These are phyloP conservation scores for Plebejus melissa DNA, from an alignment of 2,888 invertebrate species.

Conservation along the genomic window DNA sequence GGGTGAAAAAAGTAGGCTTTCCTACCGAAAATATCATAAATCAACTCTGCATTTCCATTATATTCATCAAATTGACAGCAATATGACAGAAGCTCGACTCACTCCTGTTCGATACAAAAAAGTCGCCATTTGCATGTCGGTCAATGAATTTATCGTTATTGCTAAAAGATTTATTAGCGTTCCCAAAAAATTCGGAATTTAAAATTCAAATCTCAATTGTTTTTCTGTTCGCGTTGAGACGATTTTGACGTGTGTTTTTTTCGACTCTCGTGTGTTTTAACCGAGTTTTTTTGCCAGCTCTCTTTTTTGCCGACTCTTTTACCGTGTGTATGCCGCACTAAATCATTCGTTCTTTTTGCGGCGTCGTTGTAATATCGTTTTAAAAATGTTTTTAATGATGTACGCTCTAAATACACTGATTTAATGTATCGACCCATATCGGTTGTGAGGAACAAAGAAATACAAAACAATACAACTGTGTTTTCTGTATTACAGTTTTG, in stretches of 20 bases:
- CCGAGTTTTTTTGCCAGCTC: slow-evolving; percentile 35
- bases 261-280: slow-evolving; percentile 30
- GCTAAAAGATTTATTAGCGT: slow-evolving; percentile 70
- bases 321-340: slow-evolving; percentile 45
- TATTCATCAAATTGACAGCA: slow-evolving; percentile 5
- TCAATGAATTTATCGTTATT: slow-evolving; percentile 80
- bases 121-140: slow-evolving; percentile 76
- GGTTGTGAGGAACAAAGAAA: not conserved
- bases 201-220: slow-evolving; percentile 74
- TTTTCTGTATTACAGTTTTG: too few species aligned
- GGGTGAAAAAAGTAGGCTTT: not conserved
- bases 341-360: slow-evolving; percentile 63
- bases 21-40: not conserved
- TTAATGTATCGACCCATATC: slow-evolving; percentile 31
- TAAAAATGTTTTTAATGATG: slow-evolving; percentile 63
- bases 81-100: slow-evolving; percentile 42
- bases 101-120: slow-evolving; percentile 56
- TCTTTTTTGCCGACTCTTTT: slow-evolving; percentile 40
- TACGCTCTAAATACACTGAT: slow-evolving; percentile 37
- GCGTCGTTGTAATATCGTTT: slow-evolving; percentile 56
- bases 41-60: not conserved
- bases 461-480: not conserved
- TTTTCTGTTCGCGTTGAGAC: slow-evolving; percentile 72
- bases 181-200: slow-evolving; percentile 71
- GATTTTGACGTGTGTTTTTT: slow-evolving; percentile 66